A percentile compares a stretch with the other conserved stretches of the same genome.
These are phyloP conservation scores for Deilephila porcellus DNA, from an alignment of 2,888 invertebrate species.

Conservation along the genomic window DNA sequence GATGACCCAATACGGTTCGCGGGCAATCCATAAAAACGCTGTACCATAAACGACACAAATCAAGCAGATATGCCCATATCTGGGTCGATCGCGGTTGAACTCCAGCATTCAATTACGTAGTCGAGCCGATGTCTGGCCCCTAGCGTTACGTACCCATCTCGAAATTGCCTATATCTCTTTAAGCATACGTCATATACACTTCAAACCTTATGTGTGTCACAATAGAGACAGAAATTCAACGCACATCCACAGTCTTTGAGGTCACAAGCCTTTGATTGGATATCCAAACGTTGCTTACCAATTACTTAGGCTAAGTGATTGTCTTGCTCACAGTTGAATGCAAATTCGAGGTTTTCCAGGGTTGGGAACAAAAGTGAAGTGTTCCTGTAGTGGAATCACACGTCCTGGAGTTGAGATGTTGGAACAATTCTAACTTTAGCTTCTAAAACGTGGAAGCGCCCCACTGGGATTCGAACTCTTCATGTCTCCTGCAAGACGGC, in stretches of 20 bases:
- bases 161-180: conserved; percentile 65
- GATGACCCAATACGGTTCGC: conserved; percentile 24
- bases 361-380: conserved; percentile 17
- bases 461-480: background rate
- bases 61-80: conserved; percentile 53
- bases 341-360: conserved; percentile 43
- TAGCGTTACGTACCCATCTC: conserved; percentile 66
- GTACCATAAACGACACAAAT: conserved; percentile 41
- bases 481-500: background rate
- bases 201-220: conserved; percentile 36
- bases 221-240: conserved; percentile 46
- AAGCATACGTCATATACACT: conserved; percentile 40
- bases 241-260: conserved; percentile 48
- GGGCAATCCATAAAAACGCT: conserved; percentile 29
- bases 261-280: conserved; percentile 73
- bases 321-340: conserved; percentile 62
- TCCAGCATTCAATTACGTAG: conserved; percentile 75
- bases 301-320: conserved; percentile 81
- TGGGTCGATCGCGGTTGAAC: conserved; percentile 49
- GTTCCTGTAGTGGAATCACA: conserved; percentile 2
- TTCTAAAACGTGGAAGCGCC: background rate
- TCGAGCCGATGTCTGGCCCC: conserved; percentile 69
- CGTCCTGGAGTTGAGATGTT: conserved; percentile 4
- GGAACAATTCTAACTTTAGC: conserved; percentile 6
- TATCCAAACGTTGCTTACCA: conserved; percentile 73